These are phyloP conservation scores for Noturus placidus DNA, from an alignment of 2,113 vertebrate genomes.

Conservation along the genomic window DNA sequence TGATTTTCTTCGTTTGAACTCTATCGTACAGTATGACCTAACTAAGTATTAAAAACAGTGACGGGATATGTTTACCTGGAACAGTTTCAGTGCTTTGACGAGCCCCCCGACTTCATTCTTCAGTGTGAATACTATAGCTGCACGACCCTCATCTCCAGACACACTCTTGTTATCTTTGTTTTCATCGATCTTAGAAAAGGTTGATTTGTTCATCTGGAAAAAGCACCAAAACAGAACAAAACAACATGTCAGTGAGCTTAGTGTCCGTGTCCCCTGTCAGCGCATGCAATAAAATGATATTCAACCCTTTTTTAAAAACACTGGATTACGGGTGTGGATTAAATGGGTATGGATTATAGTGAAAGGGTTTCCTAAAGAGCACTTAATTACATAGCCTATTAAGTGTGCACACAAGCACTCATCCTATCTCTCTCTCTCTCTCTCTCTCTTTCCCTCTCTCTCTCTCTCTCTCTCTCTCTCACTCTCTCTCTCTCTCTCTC, in stretches of 20 bases:
- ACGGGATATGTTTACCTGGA: constrained; percentile 77
- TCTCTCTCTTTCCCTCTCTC: neutral
- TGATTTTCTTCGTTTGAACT: neutral
- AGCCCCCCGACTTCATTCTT: constrained; percentile 97
- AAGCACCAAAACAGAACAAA: neutral
- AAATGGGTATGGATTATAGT: neutral
- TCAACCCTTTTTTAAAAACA: neutral
- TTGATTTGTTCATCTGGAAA: constrained; percentile 79
- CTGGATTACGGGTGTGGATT: neutral
- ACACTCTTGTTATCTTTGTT: constrained; percentile 88
- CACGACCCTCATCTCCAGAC: constrained; percentile 77
- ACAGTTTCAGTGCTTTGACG: constrained; percentile 92
- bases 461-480: neutral
- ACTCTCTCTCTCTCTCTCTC: neutral
- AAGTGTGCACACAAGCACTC: neutral
- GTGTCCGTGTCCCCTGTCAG: neutral
- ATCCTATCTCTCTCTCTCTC: neutral
- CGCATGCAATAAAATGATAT: neutral
- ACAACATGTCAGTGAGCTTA: neutral
- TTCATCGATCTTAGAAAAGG: constrained; percentile 87
- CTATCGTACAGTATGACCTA: neutral
- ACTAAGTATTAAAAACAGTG: neutral
- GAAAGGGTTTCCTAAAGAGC: neutral
- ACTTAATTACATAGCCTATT: neutral
- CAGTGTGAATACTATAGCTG: constrained; percentile 90